Base-by-base conservation (phyloP, 2,888 invertebrate species). In the Drosophila birchii region DNA sequence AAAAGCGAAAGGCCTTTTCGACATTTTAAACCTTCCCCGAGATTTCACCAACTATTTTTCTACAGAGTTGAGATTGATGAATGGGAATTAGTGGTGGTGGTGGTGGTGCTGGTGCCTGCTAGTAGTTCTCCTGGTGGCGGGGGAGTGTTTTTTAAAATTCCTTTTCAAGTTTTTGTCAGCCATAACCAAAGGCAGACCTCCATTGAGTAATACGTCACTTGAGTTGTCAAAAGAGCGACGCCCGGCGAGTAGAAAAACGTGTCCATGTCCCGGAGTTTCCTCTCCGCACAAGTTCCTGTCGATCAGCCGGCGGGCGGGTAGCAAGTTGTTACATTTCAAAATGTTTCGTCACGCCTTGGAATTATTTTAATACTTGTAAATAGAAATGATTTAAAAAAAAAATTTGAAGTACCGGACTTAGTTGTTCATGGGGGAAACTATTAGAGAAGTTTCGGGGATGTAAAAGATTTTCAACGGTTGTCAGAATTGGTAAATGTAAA, bases 201-300 rank as follows among this genome's bases (percentile, higher is more conserved):
- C 67, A 76, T 63, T 63, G 63, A 72, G 77, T 76, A 83, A 85
- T 87, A 76, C 88, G 83, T 86, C 86, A 86, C 78, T 83, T 87
- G 74, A 81, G 81, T 78, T 79, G 85, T 81, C 83, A 86, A 68
- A 79, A 61, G 61, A 69, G 62, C 71, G 74, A 61, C 77, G 71
- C 64, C 76, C 64, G 73, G 55, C 76, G 78, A 80, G 75, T 77
- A 77, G 75, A 58, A 70, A 83, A 83, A 75, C 81, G 78, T 69
- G 79, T 56, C 64, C 59, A 29, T 57, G 55, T 61, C 72, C 58
- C 72, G 73, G 66, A 64, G 67, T 77, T 86, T 86, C 51, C 64
- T 60, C 20, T 87, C 71, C 86, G 86, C 86, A 86, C 81, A 86
- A 86, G 86, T 86, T 80, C 88, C 86, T 85, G 86, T 86, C 86